A percentile compares a stretch with the other conserved stretches of the same genome.
These are phyloP conservation scores for Cinclus cinclus DNA, from an alignment of 2,113 vertebrate genomes.

Conservation along the genomic window DNA sequence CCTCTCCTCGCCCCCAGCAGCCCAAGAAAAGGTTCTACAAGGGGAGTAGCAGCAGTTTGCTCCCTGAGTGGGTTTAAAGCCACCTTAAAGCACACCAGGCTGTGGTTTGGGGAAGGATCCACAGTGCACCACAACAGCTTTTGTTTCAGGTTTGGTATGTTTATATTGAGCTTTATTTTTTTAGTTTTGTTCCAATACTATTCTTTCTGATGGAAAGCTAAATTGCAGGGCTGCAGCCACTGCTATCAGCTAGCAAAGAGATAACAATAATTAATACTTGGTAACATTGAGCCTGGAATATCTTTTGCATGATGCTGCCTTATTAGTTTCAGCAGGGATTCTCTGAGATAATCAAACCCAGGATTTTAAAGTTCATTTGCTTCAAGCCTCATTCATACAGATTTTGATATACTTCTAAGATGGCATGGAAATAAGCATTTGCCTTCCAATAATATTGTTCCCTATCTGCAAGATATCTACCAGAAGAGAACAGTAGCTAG, in stretches of 20 bases:
- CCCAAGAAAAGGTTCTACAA: neutral
- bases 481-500: neutral
- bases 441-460: neutral
- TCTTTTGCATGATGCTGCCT: constrained; percentile 7
- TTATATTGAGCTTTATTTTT: neutral
- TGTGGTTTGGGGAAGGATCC: neutral
- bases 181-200: neutral
- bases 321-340: constrained; percentile 51
- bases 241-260: neutral
- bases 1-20: neutral
- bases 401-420: neutral
- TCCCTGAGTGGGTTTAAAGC: neutral
- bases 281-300: constrained; percentile 4
- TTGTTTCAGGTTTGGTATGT: neutral
- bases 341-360: constrained; percentile 27
- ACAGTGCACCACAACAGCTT: neutral
- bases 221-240: constrained; percentile 30
- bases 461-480: neutral
- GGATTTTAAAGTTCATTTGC: constrained; percentile 21
- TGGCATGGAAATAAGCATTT: neutral
- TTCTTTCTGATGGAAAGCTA: neutral
- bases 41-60: neutral
- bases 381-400: neutral
- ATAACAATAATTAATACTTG: constrained; percentile 53
- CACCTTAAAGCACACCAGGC: neutral